These are phyloP conservation scores for Abrostola tripartita DNA, from an alignment of 2,888 invertebrate genomes.

Conservation along the genomic window DNA sequence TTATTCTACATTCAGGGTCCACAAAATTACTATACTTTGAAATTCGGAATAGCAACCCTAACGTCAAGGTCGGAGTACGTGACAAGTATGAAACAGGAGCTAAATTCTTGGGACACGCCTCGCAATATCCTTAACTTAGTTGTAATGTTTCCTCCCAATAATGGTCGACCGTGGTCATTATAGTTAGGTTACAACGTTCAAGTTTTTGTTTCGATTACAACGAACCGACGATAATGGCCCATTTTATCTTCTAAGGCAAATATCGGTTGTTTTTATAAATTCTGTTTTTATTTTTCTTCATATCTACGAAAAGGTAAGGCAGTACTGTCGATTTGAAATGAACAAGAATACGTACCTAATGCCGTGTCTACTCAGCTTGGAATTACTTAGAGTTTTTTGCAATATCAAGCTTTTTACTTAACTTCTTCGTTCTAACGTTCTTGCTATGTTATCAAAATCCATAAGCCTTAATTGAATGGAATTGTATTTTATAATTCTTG, in stretches of 20 bases:
- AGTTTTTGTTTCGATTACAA: slow-evolving; percentile 27
- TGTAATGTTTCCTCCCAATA: slow-evolving; percentile 72
- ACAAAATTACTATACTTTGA: slow-evolving; percentile 65
- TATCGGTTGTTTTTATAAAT: not conserved
- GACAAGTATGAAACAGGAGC: slow-evolving; percentile 66
- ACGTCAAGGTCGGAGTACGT: slow-evolving; percentile 66
- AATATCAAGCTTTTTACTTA: no score
- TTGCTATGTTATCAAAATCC: no score
- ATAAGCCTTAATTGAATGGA: no score
- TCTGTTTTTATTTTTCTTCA: no score
- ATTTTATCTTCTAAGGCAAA: not conserved
- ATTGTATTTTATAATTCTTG: no score
- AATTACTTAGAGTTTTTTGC: no score
- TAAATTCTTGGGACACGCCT: slow-evolving; percentile 64
- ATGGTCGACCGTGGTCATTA: slow-evolving; percentile 63
- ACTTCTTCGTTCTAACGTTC: no score
- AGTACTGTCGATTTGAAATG: no score
- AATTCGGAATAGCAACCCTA: slow-evolving; percentile 62
- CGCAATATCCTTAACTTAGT: slow-evolving; percentile 68
- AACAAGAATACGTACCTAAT: no score
- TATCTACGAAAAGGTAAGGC: no score
- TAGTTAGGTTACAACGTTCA: slow-evolving; percentile 35
- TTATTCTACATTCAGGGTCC: slow-evolving; percentile 67
- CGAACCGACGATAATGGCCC: slow-evolving; percentile 9
- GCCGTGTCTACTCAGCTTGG: no score